Evolutionary conservation across 2,113 vertebrate species (phyloP).

Genomic region (Dryoscopus gambensis): DNA sequence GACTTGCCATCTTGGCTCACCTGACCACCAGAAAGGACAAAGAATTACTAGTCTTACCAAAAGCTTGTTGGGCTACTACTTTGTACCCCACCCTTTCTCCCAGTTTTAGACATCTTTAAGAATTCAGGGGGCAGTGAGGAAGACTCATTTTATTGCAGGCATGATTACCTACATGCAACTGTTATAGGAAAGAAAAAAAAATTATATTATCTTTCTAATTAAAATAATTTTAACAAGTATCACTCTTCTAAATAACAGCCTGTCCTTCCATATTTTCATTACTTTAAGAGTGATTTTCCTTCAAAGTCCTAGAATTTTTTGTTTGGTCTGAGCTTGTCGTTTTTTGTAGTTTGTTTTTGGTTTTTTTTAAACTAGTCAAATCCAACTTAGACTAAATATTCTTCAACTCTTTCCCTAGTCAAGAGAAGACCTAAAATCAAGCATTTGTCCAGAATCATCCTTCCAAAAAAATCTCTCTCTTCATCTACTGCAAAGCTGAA

Average conservation of each 20-base stretch:
- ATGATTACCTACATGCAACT: background rate
- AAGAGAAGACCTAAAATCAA: background rate
- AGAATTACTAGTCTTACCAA: background rate
- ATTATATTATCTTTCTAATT: background rate
- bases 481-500: background rate
- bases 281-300: background rate
- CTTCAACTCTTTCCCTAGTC: background rate
- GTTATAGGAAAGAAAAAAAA: background rate
- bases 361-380: background rate
- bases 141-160: background rate
- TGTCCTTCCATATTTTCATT: background rate
- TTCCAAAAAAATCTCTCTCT: background rate
- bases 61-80: background rate
- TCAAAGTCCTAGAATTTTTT: background rate
- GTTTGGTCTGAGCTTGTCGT: background rate
- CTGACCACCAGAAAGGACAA: conserved; percentile 49
- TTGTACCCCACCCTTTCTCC: background rate
- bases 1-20: conserved; percentile 97
- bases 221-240: background rate
- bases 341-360: no score
- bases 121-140: background rate
- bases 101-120: background rate
- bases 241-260: background rate
- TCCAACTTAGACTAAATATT: background rate
- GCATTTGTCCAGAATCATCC: background rate